Percentiles rank a stretch among this genome's conserved stretches.
Evolutionary conservation across 2,888 invertebrate species (phyloP).

Genomic region (Microctonus hyperodae): DNA sequence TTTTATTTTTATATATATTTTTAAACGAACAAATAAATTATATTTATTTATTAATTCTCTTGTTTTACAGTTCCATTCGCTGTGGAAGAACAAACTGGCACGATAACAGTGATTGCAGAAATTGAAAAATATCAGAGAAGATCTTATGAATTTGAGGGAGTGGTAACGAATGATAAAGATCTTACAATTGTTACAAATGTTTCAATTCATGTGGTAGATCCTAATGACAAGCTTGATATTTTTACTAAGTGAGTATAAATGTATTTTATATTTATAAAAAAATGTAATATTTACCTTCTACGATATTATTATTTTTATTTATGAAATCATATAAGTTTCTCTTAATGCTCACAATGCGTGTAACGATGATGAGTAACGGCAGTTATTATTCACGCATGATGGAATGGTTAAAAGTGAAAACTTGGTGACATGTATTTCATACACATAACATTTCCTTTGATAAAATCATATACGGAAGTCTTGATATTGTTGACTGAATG

Average conservation of each 20-base stretch:
- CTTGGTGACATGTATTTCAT: constrained; percentile 9
- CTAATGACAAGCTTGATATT: constrained; percentile 74
- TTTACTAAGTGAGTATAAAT: constrained; percentile 69
- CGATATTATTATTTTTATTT: not conserved
- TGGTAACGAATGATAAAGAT: constrained; percentile 73
- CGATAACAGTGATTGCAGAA: constrained; percentile 83
- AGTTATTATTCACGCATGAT: constrained; percentile 19
- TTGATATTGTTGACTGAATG: constrained; percentile 4
- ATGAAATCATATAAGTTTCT: constrained; percentile 11
- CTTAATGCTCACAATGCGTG: constrained; percentile 8
- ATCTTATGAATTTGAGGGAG: constrained; percentile 82
- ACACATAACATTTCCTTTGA: not conserved
- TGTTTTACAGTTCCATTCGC: constrained; percentile 83
- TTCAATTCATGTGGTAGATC: constrained; percentile 83
- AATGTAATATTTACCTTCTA: not conserved
- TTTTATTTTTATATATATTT: too few species aligned
- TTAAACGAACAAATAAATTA: too few species aligned
- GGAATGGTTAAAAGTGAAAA: constrained; percentile 27
- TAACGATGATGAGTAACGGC: constrained; percentile 10
- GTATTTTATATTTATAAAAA: not conserved
- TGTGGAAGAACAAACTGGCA: constrained; percentile 86
- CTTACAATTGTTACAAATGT: constrained; percentile 81
- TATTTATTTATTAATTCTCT: constrained; percentile 13
- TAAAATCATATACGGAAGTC: not conserved
- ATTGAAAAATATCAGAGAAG: constrained; percentile 73